These are phyloP conservation scores for Umimayanthus kanabou DNA, from an alignment of 92 coral and sea anemone species.

Conservation along the genomic window DNA sequence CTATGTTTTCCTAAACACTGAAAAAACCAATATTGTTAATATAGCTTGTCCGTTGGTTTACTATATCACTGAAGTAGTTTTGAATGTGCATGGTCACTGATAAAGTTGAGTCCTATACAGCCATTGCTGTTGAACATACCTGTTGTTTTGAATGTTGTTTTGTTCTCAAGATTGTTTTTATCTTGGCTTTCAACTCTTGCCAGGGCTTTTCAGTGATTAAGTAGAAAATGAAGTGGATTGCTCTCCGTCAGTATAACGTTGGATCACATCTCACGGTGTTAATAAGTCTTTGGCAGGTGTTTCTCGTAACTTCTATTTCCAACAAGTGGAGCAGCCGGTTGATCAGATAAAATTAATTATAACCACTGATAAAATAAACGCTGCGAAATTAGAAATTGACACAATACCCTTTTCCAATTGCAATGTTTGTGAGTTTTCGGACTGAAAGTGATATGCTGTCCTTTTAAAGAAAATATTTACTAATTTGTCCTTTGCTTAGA, in stretches of 20 bases:
- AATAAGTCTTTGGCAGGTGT: conserved; percentile 6
- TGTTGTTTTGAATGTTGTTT: too few relatives aligned
- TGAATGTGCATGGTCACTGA: neutral
- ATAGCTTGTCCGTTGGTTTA: neutral
- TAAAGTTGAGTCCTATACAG: too few relatives aligned
- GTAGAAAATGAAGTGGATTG: neutral
- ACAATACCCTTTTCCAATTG: neutral
- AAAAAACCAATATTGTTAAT: too few relatives aligned
- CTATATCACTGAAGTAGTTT: neutral
- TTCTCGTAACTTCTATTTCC: neutral
- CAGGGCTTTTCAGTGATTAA: neutral
- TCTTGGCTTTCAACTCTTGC: neutral
- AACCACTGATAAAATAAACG: neutral
- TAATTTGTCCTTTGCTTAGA: neutral
- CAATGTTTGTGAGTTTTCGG: neutral
- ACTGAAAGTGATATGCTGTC: neutral
- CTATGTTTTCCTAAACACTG: neutral
- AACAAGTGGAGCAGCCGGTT: neutral
- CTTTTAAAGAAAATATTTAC: neutral
- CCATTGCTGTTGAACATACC: neutral
- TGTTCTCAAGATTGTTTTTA: neutral
- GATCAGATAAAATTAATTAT: neutral
- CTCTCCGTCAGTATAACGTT: neutral
- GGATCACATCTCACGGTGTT: neutral
- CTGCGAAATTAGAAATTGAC: neutral